Conservation (phyloP, 2,113 vertebrate genomes). For the Rhineura floridana region DNA sequence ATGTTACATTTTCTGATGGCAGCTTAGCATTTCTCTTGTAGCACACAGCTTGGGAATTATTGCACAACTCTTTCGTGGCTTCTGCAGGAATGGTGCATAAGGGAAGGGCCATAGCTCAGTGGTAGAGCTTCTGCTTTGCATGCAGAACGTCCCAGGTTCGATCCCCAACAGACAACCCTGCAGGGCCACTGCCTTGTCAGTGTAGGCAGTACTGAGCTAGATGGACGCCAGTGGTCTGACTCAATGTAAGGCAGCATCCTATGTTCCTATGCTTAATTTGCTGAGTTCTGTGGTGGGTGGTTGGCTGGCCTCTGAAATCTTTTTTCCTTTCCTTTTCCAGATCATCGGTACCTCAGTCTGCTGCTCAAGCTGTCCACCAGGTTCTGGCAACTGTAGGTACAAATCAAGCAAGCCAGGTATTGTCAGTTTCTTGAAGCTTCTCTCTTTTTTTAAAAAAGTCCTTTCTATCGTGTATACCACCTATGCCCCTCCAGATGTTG, state of each 20-base stretch:
- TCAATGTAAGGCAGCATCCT: not conserved
- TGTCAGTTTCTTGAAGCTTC: constrained; percentile 33
- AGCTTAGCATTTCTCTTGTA: not conserved
- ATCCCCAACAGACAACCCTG: no score
- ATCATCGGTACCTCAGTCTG: constrained; percentile 76
- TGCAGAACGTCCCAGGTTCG: no score
- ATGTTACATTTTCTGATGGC: not conserved
- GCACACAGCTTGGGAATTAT: not conserved
- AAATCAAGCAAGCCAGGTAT: constrained; percentile 83
- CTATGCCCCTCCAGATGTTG: no score
- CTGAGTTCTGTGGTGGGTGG: not conserved
- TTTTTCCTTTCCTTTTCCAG: constrained; percentile 69
- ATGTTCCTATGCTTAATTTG: not conserved
- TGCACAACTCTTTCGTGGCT: not conserved
- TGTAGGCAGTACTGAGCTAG: not conserved
- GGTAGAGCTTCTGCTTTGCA: no score
- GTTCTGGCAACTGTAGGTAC: constrained; percentile 77
- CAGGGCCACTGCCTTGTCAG: no score
- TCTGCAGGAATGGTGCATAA: not conserved
- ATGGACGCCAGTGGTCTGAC: not conserved
- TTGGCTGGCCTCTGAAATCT: not conserved
- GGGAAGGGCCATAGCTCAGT: no score
- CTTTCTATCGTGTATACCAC: not conserved
- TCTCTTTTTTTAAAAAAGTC: not conserved
- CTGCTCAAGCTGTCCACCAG: constrained; percentile 79